Evolutionary conservation across 2,888 invertebrate species (phyloP).

Genomic region (Chesias legatella): DNA sequence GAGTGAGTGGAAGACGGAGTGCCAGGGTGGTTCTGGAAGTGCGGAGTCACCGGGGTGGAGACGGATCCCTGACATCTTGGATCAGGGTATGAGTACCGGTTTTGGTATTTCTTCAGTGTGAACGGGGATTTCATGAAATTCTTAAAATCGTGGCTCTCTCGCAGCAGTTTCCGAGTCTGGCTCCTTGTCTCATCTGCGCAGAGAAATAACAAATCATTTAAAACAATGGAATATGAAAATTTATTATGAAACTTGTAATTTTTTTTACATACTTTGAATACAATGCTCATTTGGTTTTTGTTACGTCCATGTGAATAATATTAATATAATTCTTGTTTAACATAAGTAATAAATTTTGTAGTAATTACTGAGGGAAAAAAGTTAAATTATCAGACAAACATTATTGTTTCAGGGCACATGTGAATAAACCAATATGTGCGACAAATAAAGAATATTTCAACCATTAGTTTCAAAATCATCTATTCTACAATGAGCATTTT

Average conservation of each 20-base stretch:
- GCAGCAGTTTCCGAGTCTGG: conserved; percentile 50
- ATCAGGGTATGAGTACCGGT: conserved; percentile 53
- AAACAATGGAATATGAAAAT: conserved; percentile 6
- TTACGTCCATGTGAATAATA: background rate
- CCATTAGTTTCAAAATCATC: no score
- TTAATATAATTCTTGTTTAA: background rate
- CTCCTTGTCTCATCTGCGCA: conserved; percentile 57
- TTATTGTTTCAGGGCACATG: no score
- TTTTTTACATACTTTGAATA: conserved; percentile 8
- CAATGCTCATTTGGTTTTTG: conserved; percentile 1
- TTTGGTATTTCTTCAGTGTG: conserved; percentile 70
- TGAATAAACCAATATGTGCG: no score
- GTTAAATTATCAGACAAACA: no score
- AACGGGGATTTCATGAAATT: conserved; percentile 74
- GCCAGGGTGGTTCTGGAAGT: conserved; percentile 59
- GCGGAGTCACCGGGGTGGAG: conserved; percentile 68
- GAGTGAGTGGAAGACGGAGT: conserved; percentile 72
- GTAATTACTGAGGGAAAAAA: no score
- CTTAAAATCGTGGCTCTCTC: conserved; percentile 60
- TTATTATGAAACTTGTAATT: conserved; percentile 1
- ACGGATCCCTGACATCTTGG: conserved; percentile 53
- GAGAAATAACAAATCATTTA: conserved; percentile 3
- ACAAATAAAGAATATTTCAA: no score
- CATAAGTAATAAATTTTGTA: background rate
- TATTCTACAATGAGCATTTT: no score